A percentile compares a stretch with the other conserved stretches of the same genome.
These are phyloP conservation scores for Chunga burmeisteri DNA, from an alignment of 2,113 vertebrate species.

Conservation along the genomic window DNA sequence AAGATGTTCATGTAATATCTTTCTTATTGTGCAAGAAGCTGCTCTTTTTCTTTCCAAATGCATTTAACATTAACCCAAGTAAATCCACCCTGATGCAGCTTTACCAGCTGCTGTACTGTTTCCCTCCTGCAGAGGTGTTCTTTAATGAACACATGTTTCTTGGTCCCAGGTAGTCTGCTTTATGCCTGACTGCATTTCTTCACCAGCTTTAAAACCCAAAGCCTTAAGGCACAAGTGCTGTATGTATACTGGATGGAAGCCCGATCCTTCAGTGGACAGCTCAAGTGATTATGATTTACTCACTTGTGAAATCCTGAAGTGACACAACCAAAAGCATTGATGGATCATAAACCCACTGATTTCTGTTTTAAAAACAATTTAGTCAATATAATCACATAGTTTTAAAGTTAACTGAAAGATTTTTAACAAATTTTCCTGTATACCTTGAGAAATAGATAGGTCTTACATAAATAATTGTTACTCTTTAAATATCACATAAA, in stretches of 20 bases:
- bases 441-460: background rate
- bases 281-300: conserved; percentile 17
- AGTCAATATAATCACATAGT: background rate
- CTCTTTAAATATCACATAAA: background rate
- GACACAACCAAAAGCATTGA: background rate
- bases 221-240: conserved; percentile 3
- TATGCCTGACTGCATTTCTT: conserved; percentile 39
- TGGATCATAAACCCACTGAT: background rate
- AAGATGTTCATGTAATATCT: background rate
- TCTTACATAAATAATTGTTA: background rate
- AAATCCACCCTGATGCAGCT: background rate
- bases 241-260: background rate
- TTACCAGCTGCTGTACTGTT: background rate
- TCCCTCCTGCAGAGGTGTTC: conserved; percentile 27
- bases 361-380: background rate
- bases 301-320: background rate
- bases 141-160: conserved; percentile 10
- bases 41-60: conserved; percentile 17
- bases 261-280: conserved; percentile 10
- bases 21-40: background rate
- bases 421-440: background rate
- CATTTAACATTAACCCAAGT: background rate
- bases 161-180: conserved; percentile 1
- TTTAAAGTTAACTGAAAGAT: background rate
- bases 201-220: conserved; percentile 6